Conservation (phyloP, 2,797 vertebrate genomes). For the Podargus strigoides region DNA sequence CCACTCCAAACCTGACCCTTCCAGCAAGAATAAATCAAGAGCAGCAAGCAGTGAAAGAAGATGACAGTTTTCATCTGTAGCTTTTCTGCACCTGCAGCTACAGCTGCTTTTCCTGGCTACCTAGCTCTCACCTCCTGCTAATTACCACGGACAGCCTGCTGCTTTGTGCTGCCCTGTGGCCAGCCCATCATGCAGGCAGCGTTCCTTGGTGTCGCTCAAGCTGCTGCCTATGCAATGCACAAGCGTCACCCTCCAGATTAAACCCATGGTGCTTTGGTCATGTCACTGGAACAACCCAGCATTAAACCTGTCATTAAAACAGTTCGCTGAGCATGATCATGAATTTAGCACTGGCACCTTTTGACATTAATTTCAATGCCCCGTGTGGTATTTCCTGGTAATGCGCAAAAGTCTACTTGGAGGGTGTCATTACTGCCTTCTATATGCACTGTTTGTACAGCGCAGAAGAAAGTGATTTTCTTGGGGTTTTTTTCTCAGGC, state of each 20-base stretch:
- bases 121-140: slow-evolving; percentile 15
- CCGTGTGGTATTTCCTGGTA: slow-evolving; percentile 3
- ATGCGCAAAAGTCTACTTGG: neutral
- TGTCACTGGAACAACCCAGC: slow-evolving; percentile 48
- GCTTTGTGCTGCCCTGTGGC: slow-evolving; percentile 41
- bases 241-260: slow-evolving; percentile 49
- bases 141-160: slow-evolving; percentile 28
- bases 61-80: slow-evolving; percentile 11
- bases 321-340: slow-evolving; percentile 46
- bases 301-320: slow-evolving; percentile 68
- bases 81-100: slow-evolving; percentile 12
- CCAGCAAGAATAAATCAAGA: slow-evolving; percentile 1
- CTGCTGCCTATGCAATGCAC: neutral
- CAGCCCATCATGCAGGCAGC: neutral
- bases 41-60: neutral
- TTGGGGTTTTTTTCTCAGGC: neutral
- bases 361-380: slow-evolving; percentile 58
- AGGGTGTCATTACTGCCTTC: slow-evolving; percentile 20
- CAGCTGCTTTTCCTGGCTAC: slow-evolving; percentile 15
- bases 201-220: neutral
- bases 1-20: slow-evolving; percentile 6
- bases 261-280: slow-evolving; percentile 32
- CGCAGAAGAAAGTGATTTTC: neutral
- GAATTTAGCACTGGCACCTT: slow-evolving; percentile 50
- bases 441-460: neutral